phyloP scores from a whole-genome alignment of 2,797 vertebrate genomes.

The Holocentrus rufus region DNA sequence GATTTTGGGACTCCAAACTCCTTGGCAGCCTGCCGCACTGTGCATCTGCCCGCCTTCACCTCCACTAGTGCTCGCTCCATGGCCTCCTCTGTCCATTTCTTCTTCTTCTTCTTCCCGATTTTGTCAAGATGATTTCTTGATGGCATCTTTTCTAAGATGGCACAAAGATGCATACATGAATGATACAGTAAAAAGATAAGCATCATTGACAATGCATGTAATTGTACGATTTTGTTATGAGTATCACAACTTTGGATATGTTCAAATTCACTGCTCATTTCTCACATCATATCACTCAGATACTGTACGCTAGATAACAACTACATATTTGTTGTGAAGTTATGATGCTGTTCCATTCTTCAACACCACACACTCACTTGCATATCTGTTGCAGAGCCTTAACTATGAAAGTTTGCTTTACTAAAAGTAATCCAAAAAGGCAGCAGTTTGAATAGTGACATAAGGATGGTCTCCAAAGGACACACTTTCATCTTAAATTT shows the following conservation, averaged over 20 bases:
- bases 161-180: constrained; percentile 28
- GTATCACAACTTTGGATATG: background rate
- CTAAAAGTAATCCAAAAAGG: too few relatives aligned
- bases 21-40: constrained; percentile 76
- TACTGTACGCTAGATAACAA: too few relatives aligned
- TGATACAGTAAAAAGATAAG: background rate
- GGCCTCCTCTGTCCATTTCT: constrained; percentile 77
- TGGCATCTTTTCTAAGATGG: constrained; percentile 64
- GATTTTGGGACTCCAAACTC: constrained; percentile 78
- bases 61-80: constrained; percentile 73
- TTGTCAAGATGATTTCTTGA: constrained; percentile 79
- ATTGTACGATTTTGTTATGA: background rate
- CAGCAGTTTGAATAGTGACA: too few relatives aligned
- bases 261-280: background rate
- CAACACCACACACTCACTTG: too few relatives aligned
- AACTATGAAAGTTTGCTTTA: too few relatives aligned
- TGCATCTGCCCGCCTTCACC: constrained; percentile 74
- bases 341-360: too few relatives aligned
- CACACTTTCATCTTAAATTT: too few relatives aligned
- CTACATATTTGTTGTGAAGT: too few relatives aligned
- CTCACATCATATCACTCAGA: background rate
- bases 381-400: too few relatives aligned
- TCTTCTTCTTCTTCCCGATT: constrained; percentile 74
- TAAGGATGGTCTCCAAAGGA: too few relatives aligned
- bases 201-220: background rate